phyloP scores from a whole-genome alignment of 2,113 vertebrate species.

The Oncorhynchus nerka region DNA sequence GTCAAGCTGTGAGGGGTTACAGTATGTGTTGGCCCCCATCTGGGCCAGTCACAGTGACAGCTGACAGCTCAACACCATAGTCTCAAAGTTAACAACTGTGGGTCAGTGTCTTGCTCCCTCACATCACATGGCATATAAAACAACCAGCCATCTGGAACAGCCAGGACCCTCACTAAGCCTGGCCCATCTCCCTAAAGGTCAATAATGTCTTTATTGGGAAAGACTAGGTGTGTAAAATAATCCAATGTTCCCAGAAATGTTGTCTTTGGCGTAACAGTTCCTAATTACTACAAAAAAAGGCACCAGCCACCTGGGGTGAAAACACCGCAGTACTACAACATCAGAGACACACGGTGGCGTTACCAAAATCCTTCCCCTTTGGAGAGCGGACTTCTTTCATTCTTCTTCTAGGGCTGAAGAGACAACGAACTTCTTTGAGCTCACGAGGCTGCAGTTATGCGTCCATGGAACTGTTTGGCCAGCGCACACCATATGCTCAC shows the following conservation, averaged over 20 bases:
- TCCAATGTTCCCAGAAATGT: constrained; percentile 34
- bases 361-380: background rate
- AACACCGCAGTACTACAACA: background rate
- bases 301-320: constrained; percentile 43
- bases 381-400: background rate
- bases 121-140: constrained; percentile 19
- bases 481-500: background rate
- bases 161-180: background rate
- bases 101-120: constrained; percentile 1
- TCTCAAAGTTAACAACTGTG: constrained; percentile 1
- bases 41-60: too few species aligned
- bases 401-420: background rate
- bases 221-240: constrained; percentile 37
- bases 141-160: constrained; percentile 9
- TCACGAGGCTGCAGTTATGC: too few species aligned
- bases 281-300: constrained; percentile 55
- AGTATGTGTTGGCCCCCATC: background rate
- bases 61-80: too few species aligned
- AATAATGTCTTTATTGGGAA: constrained; percentile 22
- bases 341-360: background rate
- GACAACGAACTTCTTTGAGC: too few species aligned
- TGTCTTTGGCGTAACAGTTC: constrained; percentile 32
- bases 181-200: constrained; percentile 62
- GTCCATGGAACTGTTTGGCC: background rate
- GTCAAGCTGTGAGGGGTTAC: background rate